Evolutionary conservation across 2,888 invertebrate genomes (phyloP), one percentile per base, ranked within the genome.

Genomic region (Drosophila pseudotalamancana): DNA sequence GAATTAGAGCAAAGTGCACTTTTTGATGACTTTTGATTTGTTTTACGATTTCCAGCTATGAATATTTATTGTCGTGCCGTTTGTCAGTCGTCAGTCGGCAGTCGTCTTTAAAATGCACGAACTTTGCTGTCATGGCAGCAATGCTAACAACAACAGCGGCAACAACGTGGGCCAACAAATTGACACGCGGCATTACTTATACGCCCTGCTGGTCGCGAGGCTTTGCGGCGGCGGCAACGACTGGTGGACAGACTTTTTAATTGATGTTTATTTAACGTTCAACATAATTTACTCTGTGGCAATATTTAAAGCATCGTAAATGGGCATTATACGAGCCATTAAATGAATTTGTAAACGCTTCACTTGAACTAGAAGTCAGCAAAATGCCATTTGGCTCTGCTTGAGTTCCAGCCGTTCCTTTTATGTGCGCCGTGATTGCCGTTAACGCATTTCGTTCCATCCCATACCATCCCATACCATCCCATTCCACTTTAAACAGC

Each of bases 231-330:
- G 4, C 11, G 29, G 12, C 25, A n/a, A n/a, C 12, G 16, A 3
- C 32, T 18, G 16, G 16, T 25, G 12, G 25, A 1, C 29, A 9
- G 31, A 75, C 64, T 67, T 83, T 82, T 88, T 88, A 87, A 88
- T 82, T 82, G 85, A 87, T 88, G 88, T 87, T 87, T 77, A 77
- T 80, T 88, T 77, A 87, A 80, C 87, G 88, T 82, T 84, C 85
- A 77, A 68, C 82, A 80, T 82, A 82, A 82, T 82, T 82, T 84
- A 81, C 73, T 88, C 72, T 82, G 75, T 68, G 88, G 86, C 86
- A 87, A 88, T 83, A 77, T 80, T 79, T 79, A 86, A 84, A 77
- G 81, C 77, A 80, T 88, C 85, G 77, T 84, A 77, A 87, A 87
- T 74, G 53, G 62, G 51, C 74, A 84, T 88, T 72, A 79, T 86